These are phyloP conservation scores for Leontopithecus rosalia DNA, from an alignment of 2,797 vertebrate genomes.

Conservation along the genomic window DNA sequence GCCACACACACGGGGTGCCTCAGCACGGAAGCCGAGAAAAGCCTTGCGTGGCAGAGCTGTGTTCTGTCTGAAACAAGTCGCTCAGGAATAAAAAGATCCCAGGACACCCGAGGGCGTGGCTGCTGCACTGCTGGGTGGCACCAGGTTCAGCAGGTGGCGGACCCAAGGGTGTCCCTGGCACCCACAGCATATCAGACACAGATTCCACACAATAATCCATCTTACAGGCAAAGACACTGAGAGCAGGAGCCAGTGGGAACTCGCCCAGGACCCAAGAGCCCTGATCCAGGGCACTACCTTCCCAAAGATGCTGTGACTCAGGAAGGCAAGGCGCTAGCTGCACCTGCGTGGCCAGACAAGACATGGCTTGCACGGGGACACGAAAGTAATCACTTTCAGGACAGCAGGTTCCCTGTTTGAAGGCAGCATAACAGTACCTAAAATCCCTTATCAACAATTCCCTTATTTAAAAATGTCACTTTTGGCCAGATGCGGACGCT, in stretches of 20 bases:
- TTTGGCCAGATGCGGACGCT: not conserved
- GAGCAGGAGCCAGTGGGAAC: not conserved
- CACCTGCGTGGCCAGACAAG: not conserved
- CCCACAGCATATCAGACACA: accelerated
- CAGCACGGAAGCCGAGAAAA: not conserved
- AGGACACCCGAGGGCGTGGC: not conserved
- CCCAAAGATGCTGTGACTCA: not conserved
- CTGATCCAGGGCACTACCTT: not conserved
- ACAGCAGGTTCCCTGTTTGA: not conserved
- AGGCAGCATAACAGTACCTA: not conserved
- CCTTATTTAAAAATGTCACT: not conserved
- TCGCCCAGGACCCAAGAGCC: too few relatives aligned
- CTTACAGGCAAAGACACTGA: not conserved
- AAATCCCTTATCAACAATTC: not conserved
- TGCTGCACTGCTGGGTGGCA: not conserved
- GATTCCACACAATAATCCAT: not conserved
- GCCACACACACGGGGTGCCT: not conserved
- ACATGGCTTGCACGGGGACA: not conserved
- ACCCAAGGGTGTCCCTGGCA: too few relatives aligned
- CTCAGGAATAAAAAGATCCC: not conserved
- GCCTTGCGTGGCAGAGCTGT: not conserved
- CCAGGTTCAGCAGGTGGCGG: not conserved
- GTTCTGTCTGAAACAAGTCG: not conserved
- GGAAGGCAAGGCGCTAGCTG: accelerated
- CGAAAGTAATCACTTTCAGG: not conserved